A percentile compares a stretch with the other conserved stretches of the same genome.
These are phyloP conservation scores for Agonopterix arenella DNA, from an alignment of 2,888 invertebrate species.

Conservation along the genomic window DNA sequence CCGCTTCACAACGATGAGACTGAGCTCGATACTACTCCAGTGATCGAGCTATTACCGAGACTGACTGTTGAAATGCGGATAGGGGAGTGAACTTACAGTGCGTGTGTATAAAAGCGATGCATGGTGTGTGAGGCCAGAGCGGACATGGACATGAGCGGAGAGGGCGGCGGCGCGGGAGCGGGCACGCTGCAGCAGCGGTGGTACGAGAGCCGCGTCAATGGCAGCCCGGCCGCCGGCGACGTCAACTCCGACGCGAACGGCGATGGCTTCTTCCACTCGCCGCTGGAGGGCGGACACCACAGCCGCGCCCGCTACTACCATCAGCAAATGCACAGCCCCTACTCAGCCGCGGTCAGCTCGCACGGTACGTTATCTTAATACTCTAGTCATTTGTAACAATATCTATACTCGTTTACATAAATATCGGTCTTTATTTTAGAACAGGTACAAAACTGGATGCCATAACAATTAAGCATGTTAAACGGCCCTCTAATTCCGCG, in stretches of 20 bases:
- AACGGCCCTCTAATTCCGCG: conserved; percentile 35
- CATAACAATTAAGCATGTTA: conserved; percentile 49
- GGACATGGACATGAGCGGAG: conserved; percentile 73
- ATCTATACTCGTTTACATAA: conserved; percentile 5
- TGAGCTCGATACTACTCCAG: conserved; percentile 31
- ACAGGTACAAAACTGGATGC: conserved; percentile 22
- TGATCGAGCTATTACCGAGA: conserved; percentile 26
- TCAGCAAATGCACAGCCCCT: conserved; percentile 76
- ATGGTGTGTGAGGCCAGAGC: conserved; percentile 72
- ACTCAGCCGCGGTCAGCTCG: conserved; percentile 71
- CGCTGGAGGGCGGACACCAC: conserved; percentile 72
- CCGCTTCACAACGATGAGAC: conserved; percentile 30
- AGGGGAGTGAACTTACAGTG: conserved; percentile 65
- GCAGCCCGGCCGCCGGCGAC: conserved; percentile 69
- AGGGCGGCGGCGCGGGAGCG: conserved; percentile 58
- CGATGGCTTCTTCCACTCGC: conserved; percentile 75
- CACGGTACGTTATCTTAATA: conserved; percentile 51
- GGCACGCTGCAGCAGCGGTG: conserved; percentile 73
- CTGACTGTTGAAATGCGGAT: conserved; percentile 58
- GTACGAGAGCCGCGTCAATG: conserved; percentile 75
- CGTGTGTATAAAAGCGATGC: conserved; percentile 70
- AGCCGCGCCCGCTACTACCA: conserved; percentile 76
- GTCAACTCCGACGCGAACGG: conserved; percentile 70
- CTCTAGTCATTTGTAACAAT: background rate
- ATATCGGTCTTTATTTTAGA: background rate